Percentiles rank a stretch among this genome's conserved stretches.
phyloP scores from a whole-genome alignment of 2,888 invertebrate genomes.

The Lissonota sp. region DNA sequence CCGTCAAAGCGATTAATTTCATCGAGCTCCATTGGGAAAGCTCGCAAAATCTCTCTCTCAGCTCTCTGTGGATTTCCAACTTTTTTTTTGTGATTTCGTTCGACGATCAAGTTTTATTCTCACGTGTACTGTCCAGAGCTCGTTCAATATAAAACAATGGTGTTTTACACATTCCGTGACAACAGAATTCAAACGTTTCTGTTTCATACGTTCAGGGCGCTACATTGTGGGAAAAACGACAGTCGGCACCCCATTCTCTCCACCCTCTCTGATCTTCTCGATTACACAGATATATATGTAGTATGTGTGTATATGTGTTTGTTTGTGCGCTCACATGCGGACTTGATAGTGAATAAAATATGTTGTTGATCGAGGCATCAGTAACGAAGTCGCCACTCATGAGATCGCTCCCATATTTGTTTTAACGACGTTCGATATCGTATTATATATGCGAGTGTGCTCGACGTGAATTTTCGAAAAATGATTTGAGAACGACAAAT shows the following conservation, averaged over 20 bases:
- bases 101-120: not conserved
- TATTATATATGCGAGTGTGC: not conserved
- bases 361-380: not conserved
- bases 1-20: too few relatives aligned
- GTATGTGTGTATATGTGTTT: not conserved
- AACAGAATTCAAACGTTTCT: constrained; percentile 3
- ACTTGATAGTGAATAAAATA: constrained; percentile 22
- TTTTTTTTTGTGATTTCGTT: constrained; percentile 32
- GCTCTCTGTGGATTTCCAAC: not conserved
- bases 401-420: not conserved
- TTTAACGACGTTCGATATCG: not conserved
- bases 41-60: too few relatives aligned
- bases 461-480: not conserved
- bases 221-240: constrained; percentile 23
- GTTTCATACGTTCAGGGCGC: not conserved
- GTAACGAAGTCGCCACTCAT: not conserved
- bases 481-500: not conserved
- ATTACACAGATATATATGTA: constrained; percentile 8
- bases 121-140: not conserved
- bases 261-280: constrained; percentile 18
- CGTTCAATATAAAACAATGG: not conserved
- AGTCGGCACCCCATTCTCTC: constrained; percentile 12
- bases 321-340: not conserved
- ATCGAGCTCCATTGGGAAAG: too few relatives aligned
- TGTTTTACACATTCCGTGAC: constrained; percentile 16